These are phyloP conservation scores for Kryptolebias marmoratus DNA, from an alignment of 2,113 vertebrate species.

Conservation along the genomic window DNA sequence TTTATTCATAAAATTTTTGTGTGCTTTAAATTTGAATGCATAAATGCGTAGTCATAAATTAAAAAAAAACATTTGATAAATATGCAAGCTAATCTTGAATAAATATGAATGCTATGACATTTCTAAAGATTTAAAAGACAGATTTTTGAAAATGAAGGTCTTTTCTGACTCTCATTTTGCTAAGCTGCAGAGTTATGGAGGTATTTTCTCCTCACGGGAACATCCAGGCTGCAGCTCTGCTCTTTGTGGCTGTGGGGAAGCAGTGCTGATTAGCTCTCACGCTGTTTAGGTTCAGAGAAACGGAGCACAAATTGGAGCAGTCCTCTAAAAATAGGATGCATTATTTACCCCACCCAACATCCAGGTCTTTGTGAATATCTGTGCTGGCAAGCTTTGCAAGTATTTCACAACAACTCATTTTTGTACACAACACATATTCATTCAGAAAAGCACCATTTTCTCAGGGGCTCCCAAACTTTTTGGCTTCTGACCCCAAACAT, in stretches of 20 bases:
- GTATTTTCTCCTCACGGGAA: conserved; percentile 19
- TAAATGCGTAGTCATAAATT: not conserved
- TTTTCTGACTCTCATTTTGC: not conserved
- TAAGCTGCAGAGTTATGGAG: conserved; percentile 1
- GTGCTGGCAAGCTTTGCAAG: conserved; percentile 17
- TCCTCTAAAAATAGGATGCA: conserved; percentile 63
- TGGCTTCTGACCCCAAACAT: too few relatives aligned
- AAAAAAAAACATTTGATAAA: too few relatives aligned
- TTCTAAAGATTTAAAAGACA: not conserved
- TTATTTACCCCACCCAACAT: conserved; percentile 56
- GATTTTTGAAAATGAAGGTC: not conserved
- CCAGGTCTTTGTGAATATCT: conserved; percentile 45
- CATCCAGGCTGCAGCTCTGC: not conserved
- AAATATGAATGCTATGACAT: not conserved
- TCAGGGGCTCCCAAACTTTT: not conserved
- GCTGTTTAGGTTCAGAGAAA: conserved; percentile 57
- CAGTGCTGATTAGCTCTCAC: conserved; percentile 51
- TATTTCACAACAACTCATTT: conserved; percentile 31
- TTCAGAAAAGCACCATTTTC: conserved; percentile 26
- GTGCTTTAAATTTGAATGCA: not conserved
- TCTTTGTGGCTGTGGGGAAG: conserved; percentile 21
- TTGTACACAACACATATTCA: conserved; percentile 21
- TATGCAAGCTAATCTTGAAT: not conserved
- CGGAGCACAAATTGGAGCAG: conserved; percentile 63
- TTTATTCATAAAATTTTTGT: not conserved